phyloP scores from a whole-genome alignment of 2,888 invertebrate genomes.

The Mythimna vitellina region DNA sequence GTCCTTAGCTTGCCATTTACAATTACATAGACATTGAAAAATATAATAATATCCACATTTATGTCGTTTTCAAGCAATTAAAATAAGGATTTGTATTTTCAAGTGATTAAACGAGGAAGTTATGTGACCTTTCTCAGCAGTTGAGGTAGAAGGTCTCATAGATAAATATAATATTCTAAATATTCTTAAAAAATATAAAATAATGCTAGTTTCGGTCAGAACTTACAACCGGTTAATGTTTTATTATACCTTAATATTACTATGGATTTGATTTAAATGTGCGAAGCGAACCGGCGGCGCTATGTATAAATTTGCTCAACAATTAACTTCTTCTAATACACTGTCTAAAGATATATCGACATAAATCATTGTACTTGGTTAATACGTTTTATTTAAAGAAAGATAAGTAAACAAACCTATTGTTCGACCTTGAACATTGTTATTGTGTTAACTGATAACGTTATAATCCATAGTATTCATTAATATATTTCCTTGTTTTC shows the following conservation, averaged over 20 bases:
- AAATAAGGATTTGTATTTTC: slow-evolving; percentile 10
- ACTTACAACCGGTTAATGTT: neutral
- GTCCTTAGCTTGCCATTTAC: slow-evolving; percentile 27
- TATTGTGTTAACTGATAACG: slow-evolving; percentile 40
- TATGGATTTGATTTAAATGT: neutral
- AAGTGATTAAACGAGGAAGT: slow-evolving; percentile 1
- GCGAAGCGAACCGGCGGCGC: neutral
- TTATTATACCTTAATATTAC: neutral
- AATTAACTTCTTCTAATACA: neutral
- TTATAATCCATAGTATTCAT: slow-evolving; percentile 1
- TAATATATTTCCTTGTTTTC: slow-evolving; percentile 36
- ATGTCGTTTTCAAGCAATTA: slow-evolving; percentile 17
- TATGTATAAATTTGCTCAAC: neutral
- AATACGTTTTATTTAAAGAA: neutral
- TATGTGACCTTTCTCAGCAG: neutral
- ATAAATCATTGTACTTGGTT: neutral
- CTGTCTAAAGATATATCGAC: neutral
- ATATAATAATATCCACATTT: slow-evolving; percentile 9
- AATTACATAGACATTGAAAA: slow-evolving; percentile 31
- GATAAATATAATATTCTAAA: neutral
- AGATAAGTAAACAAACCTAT: slow-evolving; percentile 8
- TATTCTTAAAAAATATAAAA: neutral
- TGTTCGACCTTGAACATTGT: slow-evolving; percentile 26
- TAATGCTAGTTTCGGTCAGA: neutral
- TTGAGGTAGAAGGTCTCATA: neutral